Evolutionary conservation across 2,797 vertebrate species (phyloP), one percentile per base, ranked within the genome.

Genomic region (Petrocephalus schoutedeni): DNA sequence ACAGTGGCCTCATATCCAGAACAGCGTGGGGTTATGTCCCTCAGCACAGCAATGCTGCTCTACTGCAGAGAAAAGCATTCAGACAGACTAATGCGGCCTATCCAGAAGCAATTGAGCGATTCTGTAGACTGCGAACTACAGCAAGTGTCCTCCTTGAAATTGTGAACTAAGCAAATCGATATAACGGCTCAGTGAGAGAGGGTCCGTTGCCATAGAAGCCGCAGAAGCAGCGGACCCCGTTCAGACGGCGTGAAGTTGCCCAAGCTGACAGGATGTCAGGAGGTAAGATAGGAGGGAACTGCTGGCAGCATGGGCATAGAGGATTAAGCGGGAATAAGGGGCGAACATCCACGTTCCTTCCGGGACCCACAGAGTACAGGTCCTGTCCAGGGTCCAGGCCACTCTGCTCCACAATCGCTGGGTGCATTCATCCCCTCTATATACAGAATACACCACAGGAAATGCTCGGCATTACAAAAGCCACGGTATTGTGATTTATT

Each of bases 201-300:
- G 19, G 36, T 86, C 71, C 56, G 91, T 91, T 90, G 86, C 88
- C 90, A 91, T 90, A 88, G 91, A 49, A 89, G 88, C 91, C 87
- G 82, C 67, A 88, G 88, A 89, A 86, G 87, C 88, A 89, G 59
- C 88, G 77, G 80, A 58, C 23, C 54, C 84, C 23, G 77, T 58
- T 86, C 49, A 67, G 87, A 36, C 9, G 28, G 53, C 16, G 21
- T 67, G 32, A 82, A 82, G 85, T 89, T 90, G 36, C 88, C 88
- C 32, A 36, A 83, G 53, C 7, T 23, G 19, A 84, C 80, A 51
- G 53, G 56, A 54, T 23, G 82, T 28, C 87, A 59, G 85, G n/a
- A 64, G 53, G 83, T 4, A 19, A 58, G 54, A 82, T 10, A 12
- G 53, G 71, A 49, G 28, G 53, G 54, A 85, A 14, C 51, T 58